phyloP scores from a whole-genome alignment of 2,113 vertebrate genomes.

The Peromyscus polionotus region DNA sequence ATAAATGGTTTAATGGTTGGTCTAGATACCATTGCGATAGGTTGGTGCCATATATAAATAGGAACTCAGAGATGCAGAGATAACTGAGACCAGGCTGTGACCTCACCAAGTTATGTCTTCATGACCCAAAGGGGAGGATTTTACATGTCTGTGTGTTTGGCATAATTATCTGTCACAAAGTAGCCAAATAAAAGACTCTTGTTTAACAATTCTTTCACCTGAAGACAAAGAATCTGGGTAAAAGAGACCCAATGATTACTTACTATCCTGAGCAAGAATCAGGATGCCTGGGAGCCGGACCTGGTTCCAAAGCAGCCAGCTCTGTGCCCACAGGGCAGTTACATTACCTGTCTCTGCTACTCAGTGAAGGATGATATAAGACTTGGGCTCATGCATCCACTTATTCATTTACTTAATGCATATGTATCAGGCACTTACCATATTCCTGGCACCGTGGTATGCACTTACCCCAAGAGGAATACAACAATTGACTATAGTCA shows the following conservation, averaged over 20 bases:
- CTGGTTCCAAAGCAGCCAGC: not conserved
- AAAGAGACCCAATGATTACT: slow-evolving; percentile 37
- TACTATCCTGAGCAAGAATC: slow-evolving; percentile 29
- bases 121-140: slow-evolving; percentile 69
- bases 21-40: slow-evolving; percentile 72
- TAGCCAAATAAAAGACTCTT: slow-evolving; percentile 70
- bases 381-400: not conserved
- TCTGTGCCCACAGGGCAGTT: not conserved
- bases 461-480: not conserved
- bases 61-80: slow-evolving; percentile 64
- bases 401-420: slow-evolving; percentile 28
- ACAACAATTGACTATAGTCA: not conserved
- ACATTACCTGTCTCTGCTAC: not conserved
- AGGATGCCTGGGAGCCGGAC: slow-evolving; percentile 17
- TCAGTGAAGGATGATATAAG: not conserved
- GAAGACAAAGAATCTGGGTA: slow-evolving; percentile 33
- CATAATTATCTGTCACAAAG: slow-evolving; percentile 64
- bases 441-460: not conserved
- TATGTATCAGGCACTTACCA: slow-evolving; percentile 40
- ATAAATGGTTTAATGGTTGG: slow-evolving; percentile 72
- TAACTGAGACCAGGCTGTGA: slow-evolving; percentile 57
- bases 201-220: slow-evolving; percentile 53
- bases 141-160: slow-evolving; percentile 58
- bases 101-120: slow-evolving; percentile 36
- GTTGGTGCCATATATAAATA: slow-evolving; percentile 62